Percentiles rank a stretch among this genome's conserved stretches.
phyloP scores from a whole-genome alignment of 92 coral and sea anemone species.

The Epizoanthus rinbou region DNA sequence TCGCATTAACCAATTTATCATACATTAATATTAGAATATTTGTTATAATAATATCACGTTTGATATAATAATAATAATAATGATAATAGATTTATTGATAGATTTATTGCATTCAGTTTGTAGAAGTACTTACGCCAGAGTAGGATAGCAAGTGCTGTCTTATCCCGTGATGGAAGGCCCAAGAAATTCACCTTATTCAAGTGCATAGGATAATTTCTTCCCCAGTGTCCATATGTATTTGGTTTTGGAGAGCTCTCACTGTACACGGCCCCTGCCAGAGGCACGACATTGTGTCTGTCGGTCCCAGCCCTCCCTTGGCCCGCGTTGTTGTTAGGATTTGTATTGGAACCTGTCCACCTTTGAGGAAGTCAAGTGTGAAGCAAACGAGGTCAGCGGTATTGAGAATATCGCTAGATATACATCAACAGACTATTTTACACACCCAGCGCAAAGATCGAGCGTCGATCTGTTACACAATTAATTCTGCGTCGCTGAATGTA shows the following conservation, averaged over 20 bases:
- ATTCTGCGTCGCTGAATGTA: no score
- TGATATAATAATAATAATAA: no score
- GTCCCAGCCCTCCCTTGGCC: slow-evolving; percentile 50
- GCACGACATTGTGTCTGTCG: slow-evolving; percentile 53
- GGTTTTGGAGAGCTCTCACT: slow-evolving; percentile 5
- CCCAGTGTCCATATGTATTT: slow-evolving; percentile 42
- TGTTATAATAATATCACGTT: no score
- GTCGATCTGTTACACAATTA: no score
- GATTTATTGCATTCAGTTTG: no score
- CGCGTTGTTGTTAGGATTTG: slow-evolving; percentile 45
- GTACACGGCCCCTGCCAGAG: slow-evolving; percentile 36
- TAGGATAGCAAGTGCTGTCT: slow-evolving; percentile 38
- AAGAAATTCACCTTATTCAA: slow-evolving; percentile 34
- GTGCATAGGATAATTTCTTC: slow-evolving; percentile 51
- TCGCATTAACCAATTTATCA: not conserved
- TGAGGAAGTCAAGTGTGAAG: not conserved
- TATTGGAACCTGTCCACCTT: slow-evolving; percentile 63
- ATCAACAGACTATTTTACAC: no score
- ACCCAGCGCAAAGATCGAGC: no score
- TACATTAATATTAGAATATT: no score
- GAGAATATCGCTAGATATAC: no score
- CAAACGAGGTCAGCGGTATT: not conserved
- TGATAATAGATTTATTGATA: no score
- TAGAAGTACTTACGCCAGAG: slow-evolving; percentile 24
- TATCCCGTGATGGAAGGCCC: slow-evolving; percentile 36